Conservation (phyloP, 2,888 invertebrate genomes). For the Piscicola geometra region DNA sequence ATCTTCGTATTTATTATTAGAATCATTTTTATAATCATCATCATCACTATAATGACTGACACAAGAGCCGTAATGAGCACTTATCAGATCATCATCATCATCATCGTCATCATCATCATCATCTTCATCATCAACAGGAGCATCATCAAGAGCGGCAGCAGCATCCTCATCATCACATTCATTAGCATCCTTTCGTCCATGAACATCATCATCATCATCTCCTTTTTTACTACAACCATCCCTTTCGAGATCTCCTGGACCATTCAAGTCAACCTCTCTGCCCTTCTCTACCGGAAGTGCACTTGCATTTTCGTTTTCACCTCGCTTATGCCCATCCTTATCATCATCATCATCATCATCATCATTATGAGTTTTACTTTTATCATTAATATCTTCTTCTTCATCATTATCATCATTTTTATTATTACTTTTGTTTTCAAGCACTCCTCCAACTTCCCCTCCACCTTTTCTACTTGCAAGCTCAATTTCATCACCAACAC, state of each 20-base stretch:
- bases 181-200: background rate
- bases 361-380: background rate
- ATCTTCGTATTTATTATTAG: no score
- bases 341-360: background rate
- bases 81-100: conserved; percentile 7
- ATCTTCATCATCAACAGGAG: background rate
- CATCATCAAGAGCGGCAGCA: background rate
- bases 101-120: conserved; percentile 18
- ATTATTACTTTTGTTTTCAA: background rate
- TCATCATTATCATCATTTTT: conserved; percentile 22
- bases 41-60: conserved; percentile 12
- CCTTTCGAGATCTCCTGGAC: no score
- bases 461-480: background rate
- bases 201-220: background rate
- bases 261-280: background rate
- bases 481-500: background rate
- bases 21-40: no score
- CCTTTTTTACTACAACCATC: background rate
- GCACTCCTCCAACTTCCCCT: background rate
- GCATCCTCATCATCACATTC: conserved; percentile 12
- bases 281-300: background rate
- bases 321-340: background rate
- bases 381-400: conserved; percentile 6
- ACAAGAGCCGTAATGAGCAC: conserved; percentile 11
- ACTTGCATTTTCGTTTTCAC: background rate